Conservation (phyloP, 1,140 invertebrate species). For the Chrysopa pallens region DNA sequence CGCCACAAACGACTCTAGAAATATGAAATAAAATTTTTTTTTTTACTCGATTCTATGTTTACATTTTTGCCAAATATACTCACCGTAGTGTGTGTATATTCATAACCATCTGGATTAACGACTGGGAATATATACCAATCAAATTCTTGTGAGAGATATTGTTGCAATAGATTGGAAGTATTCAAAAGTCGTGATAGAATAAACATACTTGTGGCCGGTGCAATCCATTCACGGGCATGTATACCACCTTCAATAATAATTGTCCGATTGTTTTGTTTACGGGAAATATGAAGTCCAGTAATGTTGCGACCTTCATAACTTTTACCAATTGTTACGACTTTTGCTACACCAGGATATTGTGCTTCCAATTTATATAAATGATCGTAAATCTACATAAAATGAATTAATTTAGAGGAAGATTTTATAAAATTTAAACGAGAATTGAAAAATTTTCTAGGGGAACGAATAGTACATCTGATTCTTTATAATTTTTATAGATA, state of each 20-base stretch:
- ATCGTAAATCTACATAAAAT: conserved; percentile 22
- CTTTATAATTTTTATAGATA: too few relatives aligned
- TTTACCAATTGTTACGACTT: conserved; percentile 29
- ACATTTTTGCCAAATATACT: conserved; percentile 10
- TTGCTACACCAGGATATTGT: conserved; percentile 24
- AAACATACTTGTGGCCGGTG: conserved; percentile 47
- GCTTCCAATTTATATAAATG: conserved; percentile 25
- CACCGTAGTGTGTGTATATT: conserved; percentile 42
- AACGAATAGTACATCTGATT: too few relatives aligned
- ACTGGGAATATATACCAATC: conserved; percentile 55
- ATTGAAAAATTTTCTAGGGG: too few relatives aligned
- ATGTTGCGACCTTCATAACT: conserved; percentile 40
- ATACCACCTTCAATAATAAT: conserved; percentile 35
- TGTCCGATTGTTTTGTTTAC: conserved; percentile 17
- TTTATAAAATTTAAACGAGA: too few relatives aligned
- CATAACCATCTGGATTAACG: conserved; percentile 64
- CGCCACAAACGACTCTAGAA: conserved; percentile 41
- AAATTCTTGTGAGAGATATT: conserved; percentile 30
- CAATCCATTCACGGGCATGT: conserved; percentile 56
- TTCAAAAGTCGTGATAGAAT: conserved; percentile 41
- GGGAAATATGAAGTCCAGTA: conserved; percentile 34
- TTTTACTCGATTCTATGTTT: too few relatives aligned
- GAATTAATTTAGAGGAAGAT: too few relatives aligned
- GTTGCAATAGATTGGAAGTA: conserved; percentile 24
- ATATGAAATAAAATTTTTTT: too few relatives aligned